Evolutionary conservation across 2,797 vertebrate genomes (phyloP).

Genomic region (Sparidentex hasta): DNA sequence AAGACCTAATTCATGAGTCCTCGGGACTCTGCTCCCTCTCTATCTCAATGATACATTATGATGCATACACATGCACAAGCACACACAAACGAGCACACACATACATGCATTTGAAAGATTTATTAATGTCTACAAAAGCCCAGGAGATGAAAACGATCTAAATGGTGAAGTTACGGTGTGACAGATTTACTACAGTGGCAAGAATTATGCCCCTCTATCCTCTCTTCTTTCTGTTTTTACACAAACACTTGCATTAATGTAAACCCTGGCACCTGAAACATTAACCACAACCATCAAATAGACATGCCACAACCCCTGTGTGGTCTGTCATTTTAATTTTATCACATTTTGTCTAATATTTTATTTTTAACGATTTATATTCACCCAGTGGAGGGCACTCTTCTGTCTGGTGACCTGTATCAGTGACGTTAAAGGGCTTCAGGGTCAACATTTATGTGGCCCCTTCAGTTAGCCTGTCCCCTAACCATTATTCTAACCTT

Average conservation of each 20-base stretch:
- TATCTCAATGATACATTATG: slow-evolving; percentile 22
- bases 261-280: not conserved
- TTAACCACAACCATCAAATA: not conserved
- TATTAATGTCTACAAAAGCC: slow-evolving; percentile 26
- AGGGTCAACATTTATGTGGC: too few species aligned
- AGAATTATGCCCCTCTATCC: slow-evolving; percentile 13
- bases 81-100: slow-evolving; percentile 9
- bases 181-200: slow-evolving; percentile 18
- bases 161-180: slow-evolving; percentile 18
- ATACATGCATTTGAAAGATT: slow-evolving; percentile 41
- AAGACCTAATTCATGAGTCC: slow-evolving; percentile 60
- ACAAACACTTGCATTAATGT: not conserved
- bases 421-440: too few species aligned
- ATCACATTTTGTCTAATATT: too few species aligned
- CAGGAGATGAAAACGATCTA: slow-evolving; percentile 19
- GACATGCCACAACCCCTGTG: not conserved
- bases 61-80: slow-evolving; percentile 30
- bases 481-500: too few species aligned
- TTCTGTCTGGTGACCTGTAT: too few species aligned
- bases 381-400: too few species aligned
- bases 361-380: too few species aligned
- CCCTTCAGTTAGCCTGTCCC: too few species aligned
- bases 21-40: slow-evolving; percentile 35
- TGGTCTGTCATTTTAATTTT: too few species aligned
- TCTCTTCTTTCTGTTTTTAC: not conserved